Evolutionary conservation across 2,797 vertebrate genomes (phyloP).

Genomic region (Petrocephalus sullivani): DNA sequence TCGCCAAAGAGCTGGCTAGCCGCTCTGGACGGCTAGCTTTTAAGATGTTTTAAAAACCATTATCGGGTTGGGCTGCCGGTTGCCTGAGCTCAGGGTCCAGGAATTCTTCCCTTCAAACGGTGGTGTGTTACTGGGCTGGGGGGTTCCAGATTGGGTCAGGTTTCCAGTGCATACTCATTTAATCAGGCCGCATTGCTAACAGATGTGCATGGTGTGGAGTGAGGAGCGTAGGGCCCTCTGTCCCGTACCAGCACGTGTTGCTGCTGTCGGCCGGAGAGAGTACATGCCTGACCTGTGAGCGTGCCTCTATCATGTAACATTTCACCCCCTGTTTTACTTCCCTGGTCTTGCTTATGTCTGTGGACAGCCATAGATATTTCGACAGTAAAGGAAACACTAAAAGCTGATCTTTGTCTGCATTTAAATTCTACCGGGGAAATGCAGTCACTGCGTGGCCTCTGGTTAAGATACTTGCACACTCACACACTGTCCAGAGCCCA

Average conservation of each 20-base stretch:
- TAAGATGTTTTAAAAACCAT: not conserved
- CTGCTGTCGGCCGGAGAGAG: not conserved
- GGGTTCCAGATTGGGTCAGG: conserved; percentile 29
- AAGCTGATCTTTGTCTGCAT: not conserved
- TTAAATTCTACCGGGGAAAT: not conserved
- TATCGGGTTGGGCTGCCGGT: not conserved
- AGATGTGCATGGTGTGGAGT: conserved; percentile 48
- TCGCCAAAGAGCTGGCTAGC: not conserved
- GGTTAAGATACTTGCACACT: not conserved
- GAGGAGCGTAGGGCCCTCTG: not conserved
- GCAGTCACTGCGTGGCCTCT: not conserved
- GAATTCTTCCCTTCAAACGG: conserved; percentile 8
- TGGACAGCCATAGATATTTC: not conserved
- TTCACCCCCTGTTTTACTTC: not conserved
- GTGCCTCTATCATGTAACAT: not conserved
- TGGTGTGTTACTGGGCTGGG: not conserved
- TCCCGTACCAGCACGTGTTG: not conserved
- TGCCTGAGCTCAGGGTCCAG: conserved; percentile 1
- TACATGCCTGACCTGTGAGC: too few relatives aligned
- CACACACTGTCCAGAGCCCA: conserved; percentile 1
- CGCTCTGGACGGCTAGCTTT: not conserved
- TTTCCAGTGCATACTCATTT: conserved; percentile 56
- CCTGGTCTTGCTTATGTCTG: not conserved
- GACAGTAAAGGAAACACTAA: not conserved
- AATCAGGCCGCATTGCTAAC: conserved; percentile 62